Evolutionary conservation across 2,797 vertebrate species (phyloP).

Genomic region (Xiphorhynchus erythropygius): DNA sequence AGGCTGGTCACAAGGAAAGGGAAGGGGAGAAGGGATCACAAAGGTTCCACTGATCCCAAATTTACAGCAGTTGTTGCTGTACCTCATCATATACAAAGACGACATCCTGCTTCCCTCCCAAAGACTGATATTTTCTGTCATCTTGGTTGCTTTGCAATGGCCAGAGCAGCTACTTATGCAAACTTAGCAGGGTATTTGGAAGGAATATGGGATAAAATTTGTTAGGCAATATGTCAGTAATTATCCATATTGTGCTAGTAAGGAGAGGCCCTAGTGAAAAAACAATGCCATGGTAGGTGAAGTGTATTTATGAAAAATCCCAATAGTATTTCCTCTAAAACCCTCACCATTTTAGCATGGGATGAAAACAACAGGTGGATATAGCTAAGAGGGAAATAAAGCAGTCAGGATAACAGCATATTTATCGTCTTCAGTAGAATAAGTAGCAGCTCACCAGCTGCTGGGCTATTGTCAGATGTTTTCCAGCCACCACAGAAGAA

Average conservation of each 20-base stretch:
- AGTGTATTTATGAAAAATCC: neutral
- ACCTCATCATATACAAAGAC: neutral
- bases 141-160: neutral
- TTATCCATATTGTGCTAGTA: neutral
- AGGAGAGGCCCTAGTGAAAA: neutral
- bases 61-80: neutral
- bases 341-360: neutral
- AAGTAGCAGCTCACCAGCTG: conserved; percentile 57
- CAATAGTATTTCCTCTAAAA: neutral
- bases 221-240: neutral
- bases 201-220: neutral
- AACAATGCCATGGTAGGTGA: neutral
- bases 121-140: neutral
- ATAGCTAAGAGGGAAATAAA: conserved; percentile 13
- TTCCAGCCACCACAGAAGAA: conserved; percentile 53
- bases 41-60: neutral
- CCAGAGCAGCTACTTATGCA: neutral
- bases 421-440: conserved; percentile 52
- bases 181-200: neutral
- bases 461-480: conserved; percentile 51
- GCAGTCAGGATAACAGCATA: neutral
- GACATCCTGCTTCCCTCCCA: neutral
- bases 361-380: conserved; percentile 56
- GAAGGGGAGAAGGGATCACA: neutral
- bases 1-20: neutral